These are phyloP conservation scores for Oligia latruncula DNA, from an alignment of 2,888 invertebrate genomes.

Conservation along the genomic window DNA sequence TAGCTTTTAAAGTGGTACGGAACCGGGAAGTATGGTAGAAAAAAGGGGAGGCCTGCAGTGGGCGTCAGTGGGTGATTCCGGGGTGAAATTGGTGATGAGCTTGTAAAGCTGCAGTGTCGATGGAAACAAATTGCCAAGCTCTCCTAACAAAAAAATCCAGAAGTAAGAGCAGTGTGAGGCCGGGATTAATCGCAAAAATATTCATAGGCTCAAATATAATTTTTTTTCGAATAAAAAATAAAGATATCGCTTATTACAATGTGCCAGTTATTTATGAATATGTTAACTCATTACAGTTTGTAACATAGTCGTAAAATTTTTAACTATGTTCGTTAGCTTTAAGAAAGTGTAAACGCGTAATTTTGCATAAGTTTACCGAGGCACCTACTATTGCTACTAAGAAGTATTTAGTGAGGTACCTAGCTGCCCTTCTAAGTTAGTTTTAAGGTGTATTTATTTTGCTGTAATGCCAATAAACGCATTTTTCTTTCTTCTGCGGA, in stretches of 20 bases:
- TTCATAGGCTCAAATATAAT: neutral
- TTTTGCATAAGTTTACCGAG: slow-evolving; percentile 1
- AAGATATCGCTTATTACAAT: neutral
- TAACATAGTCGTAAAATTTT: slow-evolving; percentile 13
- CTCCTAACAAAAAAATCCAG: too few relatives aligned
- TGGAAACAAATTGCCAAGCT: neutral
- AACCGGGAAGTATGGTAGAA: too few relatives aligned
- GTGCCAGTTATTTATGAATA: slow-evolving; percentile 2
- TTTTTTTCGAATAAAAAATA: neutral
- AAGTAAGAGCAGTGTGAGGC: neutral
- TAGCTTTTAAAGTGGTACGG: too few relatives aligned
- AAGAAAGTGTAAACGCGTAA: slow-evolving; percentile 35
- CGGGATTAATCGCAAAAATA: neutral
- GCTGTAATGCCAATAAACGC: too few relatives aligned
- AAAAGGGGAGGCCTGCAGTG: too few relatives aligned
- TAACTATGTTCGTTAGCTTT: slow-evolving; percentile 4
- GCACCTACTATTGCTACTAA: neutral
- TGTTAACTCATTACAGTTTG: slow-evolving; percentile 16
- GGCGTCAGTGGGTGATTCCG: too few relatives aligned
- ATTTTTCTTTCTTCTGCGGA: too few relatives aligned
- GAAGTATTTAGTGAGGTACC: neutral
- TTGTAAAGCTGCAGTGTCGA: too few relatives aligned
- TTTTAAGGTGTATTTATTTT: too few relatives aligned
- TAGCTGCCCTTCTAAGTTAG: too few relatives aligned
- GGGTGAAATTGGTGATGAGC: too few relatives aligned